These are phyloP conservation scores for Pterocles orientalis DNA, from an alignment of 2,113 vertebrate genomes.

Conservation along the genomic window DNA sequence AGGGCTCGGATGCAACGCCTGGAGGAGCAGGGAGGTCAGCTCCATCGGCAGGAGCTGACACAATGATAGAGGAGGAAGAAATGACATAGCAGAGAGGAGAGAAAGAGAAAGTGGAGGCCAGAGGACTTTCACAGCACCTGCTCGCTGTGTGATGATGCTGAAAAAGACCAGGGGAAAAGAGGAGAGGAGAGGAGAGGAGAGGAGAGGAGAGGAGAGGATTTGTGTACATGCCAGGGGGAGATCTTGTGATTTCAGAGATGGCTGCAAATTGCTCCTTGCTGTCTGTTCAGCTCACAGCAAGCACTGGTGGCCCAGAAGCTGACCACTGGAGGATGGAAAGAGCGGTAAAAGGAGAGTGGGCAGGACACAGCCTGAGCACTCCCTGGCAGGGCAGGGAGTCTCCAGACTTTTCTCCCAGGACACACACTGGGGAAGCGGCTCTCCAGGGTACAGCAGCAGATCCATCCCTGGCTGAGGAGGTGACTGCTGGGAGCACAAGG, in stretches of 20 bases:
- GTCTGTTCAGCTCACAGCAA: accelerated
- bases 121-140: background rate
- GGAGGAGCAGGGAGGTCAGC: conserved; percentile 31
- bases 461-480: background rate
- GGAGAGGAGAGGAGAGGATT: background rate
- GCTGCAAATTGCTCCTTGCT: background rate
- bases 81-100: background rate
- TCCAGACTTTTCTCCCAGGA: background rate
- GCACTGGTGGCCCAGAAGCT: background rate
- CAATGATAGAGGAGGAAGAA: conserved; percentile 24
- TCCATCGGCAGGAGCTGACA: conserved; percentile 32
- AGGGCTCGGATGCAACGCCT: background rate
- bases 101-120: background rate
- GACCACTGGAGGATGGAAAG: background rate
- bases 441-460: background rate
- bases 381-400: background rate
- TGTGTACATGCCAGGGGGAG: background rate
- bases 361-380: accelerated
- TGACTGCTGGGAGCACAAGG: accelerated
- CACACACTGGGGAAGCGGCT: background rate
- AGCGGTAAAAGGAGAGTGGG: accelerated
- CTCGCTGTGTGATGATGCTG: background rate
- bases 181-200: background rate
- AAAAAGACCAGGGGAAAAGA: background rate
- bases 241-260: background rate